Evolutionary conservation across 1,140 invertebrate species (phyloP).

Genomic region (Bombus vancouverensis): DNA sequence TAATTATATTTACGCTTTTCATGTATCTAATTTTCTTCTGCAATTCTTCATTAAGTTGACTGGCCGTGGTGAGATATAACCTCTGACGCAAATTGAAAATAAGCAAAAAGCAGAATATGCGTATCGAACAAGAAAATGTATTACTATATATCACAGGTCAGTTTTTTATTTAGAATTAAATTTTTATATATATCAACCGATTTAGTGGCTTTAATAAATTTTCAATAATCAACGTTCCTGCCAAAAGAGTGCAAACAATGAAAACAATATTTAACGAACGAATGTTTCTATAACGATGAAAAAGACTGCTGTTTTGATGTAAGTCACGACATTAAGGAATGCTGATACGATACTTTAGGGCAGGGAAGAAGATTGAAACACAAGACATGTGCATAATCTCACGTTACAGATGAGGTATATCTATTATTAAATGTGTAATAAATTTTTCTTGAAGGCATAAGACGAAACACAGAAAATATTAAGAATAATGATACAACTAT

Average conservation of each 20-base stretch:
- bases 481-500: neutral
- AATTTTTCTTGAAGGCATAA: neutral
- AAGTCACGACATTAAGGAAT: neutral
- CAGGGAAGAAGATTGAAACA: neutral
- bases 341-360: neutral
- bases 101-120: too few species aligned
- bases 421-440: slow-evolving; percentile 1
- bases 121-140: too few species aligned
- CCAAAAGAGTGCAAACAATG: neutral
- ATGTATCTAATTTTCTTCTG: too few species aligned
- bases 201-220: neutral
- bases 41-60: too few species aligned
- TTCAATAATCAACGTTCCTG: neutral
- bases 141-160: too few species aligned
- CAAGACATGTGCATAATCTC: slow-evolving; percentile 16
- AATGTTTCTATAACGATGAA: too few species aligned
- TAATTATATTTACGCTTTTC: too few species aligned
- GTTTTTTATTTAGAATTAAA: too few species aligned
- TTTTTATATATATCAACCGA: too few species aligned
- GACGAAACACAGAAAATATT: neutral
- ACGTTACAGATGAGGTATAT: slow-evolving; percentile 3
- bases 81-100: too few species aligned
- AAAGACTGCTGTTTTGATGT: neutral
- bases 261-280: neutral
- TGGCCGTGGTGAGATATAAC: too few species aligned